Conservation (phyloP, 2,888 invertebrate species). For the Trimorus sp. region DNA sequence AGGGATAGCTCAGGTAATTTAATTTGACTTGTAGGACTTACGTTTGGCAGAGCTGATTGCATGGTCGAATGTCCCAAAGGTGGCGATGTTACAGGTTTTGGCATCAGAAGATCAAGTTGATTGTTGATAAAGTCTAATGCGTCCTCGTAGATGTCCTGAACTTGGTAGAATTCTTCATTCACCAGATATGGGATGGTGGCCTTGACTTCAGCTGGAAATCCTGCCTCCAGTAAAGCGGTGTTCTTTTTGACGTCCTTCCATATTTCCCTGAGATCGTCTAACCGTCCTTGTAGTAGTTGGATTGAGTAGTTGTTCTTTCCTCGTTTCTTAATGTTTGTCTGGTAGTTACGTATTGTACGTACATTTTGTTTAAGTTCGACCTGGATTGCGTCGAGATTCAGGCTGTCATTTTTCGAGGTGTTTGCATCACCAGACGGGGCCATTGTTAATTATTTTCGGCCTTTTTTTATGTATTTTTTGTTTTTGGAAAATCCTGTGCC, state of each 20-base stretch:
- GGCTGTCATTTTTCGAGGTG: no score
- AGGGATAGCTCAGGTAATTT: neutral
- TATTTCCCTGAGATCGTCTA: neutral
- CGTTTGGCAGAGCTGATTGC: neutral
- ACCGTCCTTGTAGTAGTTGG: neutral
- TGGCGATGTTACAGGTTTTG: neutral
- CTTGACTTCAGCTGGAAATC: no score
- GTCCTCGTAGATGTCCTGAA: neutral
- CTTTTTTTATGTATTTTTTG: no score
- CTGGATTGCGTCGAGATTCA: no score
- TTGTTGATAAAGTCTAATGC: neutral
- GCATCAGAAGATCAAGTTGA: neutral
- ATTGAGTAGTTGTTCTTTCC: neutral
- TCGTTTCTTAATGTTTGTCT: no score
- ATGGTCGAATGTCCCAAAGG: neutral
- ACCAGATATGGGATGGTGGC: no score
- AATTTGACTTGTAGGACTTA: neutral
- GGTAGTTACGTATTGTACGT: no score
- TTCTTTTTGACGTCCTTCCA: neutral
- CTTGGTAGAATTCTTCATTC: neutral
- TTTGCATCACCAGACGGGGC: no score
- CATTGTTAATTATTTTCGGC: no score
- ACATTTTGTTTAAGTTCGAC: no score
- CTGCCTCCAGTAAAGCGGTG: no score
- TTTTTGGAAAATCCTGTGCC: no score